Conservation (phyloP, 2,888 invertebrate genomes). For the Halictus quadricinctus region DNA sequence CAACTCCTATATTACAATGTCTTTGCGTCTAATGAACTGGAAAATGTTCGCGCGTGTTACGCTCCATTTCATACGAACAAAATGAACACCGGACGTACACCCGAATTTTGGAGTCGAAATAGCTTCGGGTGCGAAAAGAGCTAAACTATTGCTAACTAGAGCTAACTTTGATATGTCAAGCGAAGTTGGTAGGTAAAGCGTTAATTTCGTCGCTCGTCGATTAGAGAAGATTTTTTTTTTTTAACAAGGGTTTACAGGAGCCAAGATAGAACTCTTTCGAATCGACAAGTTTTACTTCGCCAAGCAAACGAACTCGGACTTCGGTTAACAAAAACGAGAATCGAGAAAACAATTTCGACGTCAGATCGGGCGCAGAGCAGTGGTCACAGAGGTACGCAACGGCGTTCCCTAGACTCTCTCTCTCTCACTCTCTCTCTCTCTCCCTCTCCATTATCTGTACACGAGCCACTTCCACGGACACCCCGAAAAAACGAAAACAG, state of each 20-base stretch:
- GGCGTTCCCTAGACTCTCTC: too few species aligned
- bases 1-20: too few species aligned
- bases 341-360: not conserved
- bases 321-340: not conserved
- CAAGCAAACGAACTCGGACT: not conserved
- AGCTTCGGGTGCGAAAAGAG: too few species aligned
- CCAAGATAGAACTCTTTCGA: constrained; percentile 1
- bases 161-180: not conserved
- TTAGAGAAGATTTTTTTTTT: not conserved
- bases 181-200: not conserved
- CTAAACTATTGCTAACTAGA: not conserved
- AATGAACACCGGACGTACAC: too few species aligned
- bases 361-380: not conserved
- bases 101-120: too few species aligned
- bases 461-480: not conserved
- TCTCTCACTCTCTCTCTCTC: not conserved
- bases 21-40: too few species aligned
- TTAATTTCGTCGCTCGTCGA: not conserved
- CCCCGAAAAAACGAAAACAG: not conserved
- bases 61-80: too few species aligned
- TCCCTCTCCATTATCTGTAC: not conserved
- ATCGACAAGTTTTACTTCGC: not conserved
- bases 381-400: not conserved
- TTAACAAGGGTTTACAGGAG: not conserved
- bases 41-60: too few species aligned